Percentiles rank a stretch among this genome's conserved stretches.
Evolutionary conservation across 2,797 vertebrate genomes (phyloP).

Genomic region (Pelobates cultripes): DNA sequence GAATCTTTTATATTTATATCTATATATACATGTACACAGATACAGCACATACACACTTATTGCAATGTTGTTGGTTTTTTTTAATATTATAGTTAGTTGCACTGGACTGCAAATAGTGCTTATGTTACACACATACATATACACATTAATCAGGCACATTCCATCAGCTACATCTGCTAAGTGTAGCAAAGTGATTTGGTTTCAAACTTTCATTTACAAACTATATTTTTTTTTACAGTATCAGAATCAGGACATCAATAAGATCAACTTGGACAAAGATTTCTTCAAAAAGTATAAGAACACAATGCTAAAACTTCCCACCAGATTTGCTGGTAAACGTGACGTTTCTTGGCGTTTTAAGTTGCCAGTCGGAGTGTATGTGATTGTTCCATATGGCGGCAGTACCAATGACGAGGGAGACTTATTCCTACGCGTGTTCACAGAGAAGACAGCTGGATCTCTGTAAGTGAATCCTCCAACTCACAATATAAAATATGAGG

Average conservation of each 20-base stretch:
- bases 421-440: conserved; percentile 30
- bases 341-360: conserved; percentile 16
- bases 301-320: background rate
- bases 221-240: background rate
- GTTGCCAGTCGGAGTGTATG: conserved; percentile 19
- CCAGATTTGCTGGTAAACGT: background rate
- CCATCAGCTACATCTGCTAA: no score
- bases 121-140: no score
- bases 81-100: no score
- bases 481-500: no score
- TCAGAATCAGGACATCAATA: background rate
- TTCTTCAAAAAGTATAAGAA: conserved; percentile 23
- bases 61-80: no score
- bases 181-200: no score
- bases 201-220: background rate
- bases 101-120: no score
- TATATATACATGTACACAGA: no score
- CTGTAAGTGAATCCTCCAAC: no score
- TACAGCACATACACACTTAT: no score
- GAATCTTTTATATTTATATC: no score
- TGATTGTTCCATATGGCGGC: conserved; percentile 15
- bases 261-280: background rate
- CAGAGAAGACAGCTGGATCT: background rate
- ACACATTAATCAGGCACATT: no score
- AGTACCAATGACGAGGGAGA: conserved; percentile 1